Conservation (phyloP, 1,140 invertebrate species). For the Epicauta chinensis region DNA sequence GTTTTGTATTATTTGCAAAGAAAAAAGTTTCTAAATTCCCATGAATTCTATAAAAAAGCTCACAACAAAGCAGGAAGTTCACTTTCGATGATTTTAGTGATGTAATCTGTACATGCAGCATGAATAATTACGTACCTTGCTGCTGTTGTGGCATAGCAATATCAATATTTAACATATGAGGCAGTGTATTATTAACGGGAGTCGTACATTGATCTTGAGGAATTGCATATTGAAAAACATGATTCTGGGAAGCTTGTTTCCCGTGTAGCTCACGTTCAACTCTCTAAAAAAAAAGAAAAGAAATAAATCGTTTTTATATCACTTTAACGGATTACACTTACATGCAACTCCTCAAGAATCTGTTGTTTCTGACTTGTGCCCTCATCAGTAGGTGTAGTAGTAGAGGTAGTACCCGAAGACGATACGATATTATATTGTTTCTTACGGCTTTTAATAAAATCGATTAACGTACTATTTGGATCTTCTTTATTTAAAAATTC, state of each 20-base stretch:
- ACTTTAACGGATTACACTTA: slow-evolving; percentile 31
- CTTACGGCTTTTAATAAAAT: slow-evolving; percentile 40
- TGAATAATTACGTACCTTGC: slow-evolving; percentile 28
- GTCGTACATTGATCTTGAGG: slow-evolving; percentile 36
- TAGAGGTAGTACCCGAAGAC: slow-evolving; percentile 25
- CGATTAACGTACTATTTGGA: slow-evolving; percentile 38
- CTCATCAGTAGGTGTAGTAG: slow-evolving; percentile 47
- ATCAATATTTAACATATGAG: slow-evolving; percentile 38
- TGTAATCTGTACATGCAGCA: slow-evolving; percentile 1
- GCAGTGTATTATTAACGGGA: slow-evolving; percentile 32
- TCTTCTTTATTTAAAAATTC: slow-evolving; percentile 39
- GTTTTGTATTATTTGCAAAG: background rate
- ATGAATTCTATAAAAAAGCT: slow-evolving; percentile 8
- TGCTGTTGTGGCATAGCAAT: slow-evolving; percentile 35
- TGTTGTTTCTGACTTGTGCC: slow-evolving; percentile 68
- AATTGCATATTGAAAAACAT: slow-evolving; percentile 40
- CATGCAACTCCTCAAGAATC: slow-evolving; percentile 71
- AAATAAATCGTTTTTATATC: slow-evolving; percentile 5
- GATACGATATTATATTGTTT: slow-evolving; percentile 28
- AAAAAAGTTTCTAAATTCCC: background rate
- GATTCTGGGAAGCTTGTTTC: slow-evolving; percentile 46
- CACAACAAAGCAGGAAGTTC: slow-evolving; percentile 13
- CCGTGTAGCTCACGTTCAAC: slow-evolving; percentile 68
- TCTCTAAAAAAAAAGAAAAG: slow-evolving; percentile 45
- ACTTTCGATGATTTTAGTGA: slow-evolving; percentile 2